Conservation (phyloP, 2,113 vertebrate genomes). For the Datnioides undecimradiatus region DNA sequence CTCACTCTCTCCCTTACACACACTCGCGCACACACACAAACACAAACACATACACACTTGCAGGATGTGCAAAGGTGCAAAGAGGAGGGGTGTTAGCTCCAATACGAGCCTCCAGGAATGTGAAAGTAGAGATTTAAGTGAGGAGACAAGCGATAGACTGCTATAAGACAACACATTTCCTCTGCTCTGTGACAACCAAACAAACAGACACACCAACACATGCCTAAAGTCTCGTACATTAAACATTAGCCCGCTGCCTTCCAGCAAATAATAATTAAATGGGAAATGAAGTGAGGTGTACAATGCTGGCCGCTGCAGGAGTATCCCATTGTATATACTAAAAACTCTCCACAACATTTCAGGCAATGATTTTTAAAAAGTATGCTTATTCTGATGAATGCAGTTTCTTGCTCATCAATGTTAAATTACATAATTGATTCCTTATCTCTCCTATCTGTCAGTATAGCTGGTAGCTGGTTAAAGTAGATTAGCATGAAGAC, state of each 20-base stretch:
- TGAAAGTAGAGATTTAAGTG: slow-evolving; percentile 74
- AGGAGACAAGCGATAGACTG: slow-evolving; percentile 74
- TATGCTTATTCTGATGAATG: background rate
- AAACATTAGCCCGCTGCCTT: slow-evolving; percentile 46
- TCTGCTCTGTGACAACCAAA: slow-evolving; percentile 60
- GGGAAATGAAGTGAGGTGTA: slow-evolving; percentile 20
- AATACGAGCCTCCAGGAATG: slow-evolving; percentile 74
- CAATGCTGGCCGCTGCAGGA: background rate
- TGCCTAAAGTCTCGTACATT: slow-evolving; percentile 49
- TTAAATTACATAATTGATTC: background rate
- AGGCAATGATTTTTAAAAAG: background rate
- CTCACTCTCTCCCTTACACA: slow-evolving; percentile 12
- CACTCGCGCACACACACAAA: slow-evolving; percentile 18
- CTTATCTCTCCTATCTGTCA: too few relatives aligned
- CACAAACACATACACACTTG: slow-evolving; percentile 10
- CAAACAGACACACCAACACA: slow-evolving; percentile 54
- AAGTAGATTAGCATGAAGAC: background rate
- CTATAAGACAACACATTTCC: slow-evolving; percentile 63
- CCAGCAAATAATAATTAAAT: slow-evolving; percentile 48
- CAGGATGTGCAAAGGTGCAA: slow-evolving; percentile 57
- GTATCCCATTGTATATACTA: too few relatives aligned
- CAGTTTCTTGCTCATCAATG: background rate
- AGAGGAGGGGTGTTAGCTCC: slow-evolving; percentile 70
- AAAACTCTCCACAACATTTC: background rate
- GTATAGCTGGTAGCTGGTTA: background rate